Evolutionary conservation across 2,113 vertebrate genomes (phyloP).

Genomic region (Odocoileus hemionus): DNA sequence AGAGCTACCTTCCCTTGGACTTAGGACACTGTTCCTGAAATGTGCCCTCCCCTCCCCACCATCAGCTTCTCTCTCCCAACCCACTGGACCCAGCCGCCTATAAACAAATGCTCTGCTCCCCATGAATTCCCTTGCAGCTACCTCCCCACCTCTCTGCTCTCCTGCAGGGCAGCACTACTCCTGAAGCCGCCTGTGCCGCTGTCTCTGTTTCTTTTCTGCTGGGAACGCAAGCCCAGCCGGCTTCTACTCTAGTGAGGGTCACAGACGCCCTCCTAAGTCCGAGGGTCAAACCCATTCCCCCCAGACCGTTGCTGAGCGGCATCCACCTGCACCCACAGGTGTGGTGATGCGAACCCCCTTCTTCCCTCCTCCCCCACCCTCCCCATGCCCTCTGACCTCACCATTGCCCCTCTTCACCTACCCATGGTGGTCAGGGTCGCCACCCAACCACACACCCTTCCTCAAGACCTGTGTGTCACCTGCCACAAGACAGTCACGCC

Average conservation of each 20-base stretch:
- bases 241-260: not conserved
- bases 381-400: fast-evolving
- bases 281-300: not conserved
- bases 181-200: fast-evolving
- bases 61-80: not conserved
- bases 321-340: not conserved
- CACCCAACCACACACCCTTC: not conserved
- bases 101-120: not conserved
- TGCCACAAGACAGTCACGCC: not conserved
- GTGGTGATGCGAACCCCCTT: not conserved
- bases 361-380: not conserved
- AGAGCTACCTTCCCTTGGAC: not conserved
- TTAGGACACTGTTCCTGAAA: not conserved
- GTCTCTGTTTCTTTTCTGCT: not conserved
- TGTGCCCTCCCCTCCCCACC: not conserved
- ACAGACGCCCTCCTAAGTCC: not conserved
- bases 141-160: not conserved
- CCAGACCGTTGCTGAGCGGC: not conserved
- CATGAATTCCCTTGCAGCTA: not conserved
- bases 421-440: fast-evolving
- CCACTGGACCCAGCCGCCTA: not conserved
- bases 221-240: not conserved
- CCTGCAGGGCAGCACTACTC: not conserved
- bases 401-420: not conserved
- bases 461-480: not conserved